Evolutionary conservation across 2,888 invertebrate genomes (phyloP), one percentile per base, ranked within the genome.

Genomic region (Sylvicola cinctus): DNA sequence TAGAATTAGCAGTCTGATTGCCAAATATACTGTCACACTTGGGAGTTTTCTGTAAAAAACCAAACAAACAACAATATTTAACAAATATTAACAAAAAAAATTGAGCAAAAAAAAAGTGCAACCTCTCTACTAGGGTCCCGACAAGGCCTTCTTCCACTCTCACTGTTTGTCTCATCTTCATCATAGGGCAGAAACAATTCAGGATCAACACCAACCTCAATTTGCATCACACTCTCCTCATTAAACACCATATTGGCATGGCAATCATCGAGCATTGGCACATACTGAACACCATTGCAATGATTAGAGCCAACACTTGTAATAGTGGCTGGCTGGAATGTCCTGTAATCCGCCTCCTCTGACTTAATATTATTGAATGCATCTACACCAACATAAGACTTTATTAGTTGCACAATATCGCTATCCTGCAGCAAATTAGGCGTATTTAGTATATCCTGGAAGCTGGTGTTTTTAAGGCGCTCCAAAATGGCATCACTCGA

Each of bases 361-460:
- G 29, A 25, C 7, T 16, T 27, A 28, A 14, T 20, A 12, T 34
- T 32, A 25, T 26, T 27, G n/a, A 15, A 23, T 3, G n/a, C 15
- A 10, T 32, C 32, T 12, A 39, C 40, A 28, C 41, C 39, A 27
- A 54, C 39, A 37, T 53, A 54, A 1, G 56, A 54, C 1, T 55
- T 53, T 29, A 57, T 38, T 3, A 57, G 41, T 39, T 57, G 56
- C 3, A 55, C 54, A 11, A 57, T 43, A 46, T 57, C 58, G 0
- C 49, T 49, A 38, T 57, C 57, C 30, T 54, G 54, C 25, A 58
- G 34, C 5, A 57, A 42, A 41, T 58, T 55, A 4, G 39, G 45
- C 40, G 56, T 55, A 1, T 52, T 47, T 45, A 57, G 54, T 20
- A 57, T 49, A 16, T 49, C 50, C 3, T 49, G 46, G 36, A 57